Evolutionary conservation across 2,888 invertebrate genomes (phyloP).

Genomic region (Scotopteryx bipunctaria): DNA sequence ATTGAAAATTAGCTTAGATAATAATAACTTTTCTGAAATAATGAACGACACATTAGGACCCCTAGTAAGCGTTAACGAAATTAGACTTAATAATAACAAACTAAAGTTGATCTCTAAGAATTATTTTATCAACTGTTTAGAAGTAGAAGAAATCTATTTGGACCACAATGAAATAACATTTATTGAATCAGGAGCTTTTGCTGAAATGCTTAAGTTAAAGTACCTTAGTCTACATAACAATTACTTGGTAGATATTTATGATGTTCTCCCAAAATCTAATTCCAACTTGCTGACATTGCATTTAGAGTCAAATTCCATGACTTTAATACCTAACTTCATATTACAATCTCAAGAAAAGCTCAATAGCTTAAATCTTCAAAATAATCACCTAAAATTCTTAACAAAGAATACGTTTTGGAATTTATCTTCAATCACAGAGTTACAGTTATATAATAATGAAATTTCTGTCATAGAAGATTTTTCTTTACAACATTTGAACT

Average conservation of each 20-base stretch:
- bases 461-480: conserved; percentile 91
- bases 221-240: conserved; percentile 94
- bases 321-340: conserved; percentile 88
- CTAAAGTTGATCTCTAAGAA: conserved; percentile 88
- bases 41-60: conserved; percentile 91
- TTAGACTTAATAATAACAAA: conserved; percentile 92
- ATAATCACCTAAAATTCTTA: conserved; percentile 89
- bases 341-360: conserved; percentile 91
- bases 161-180: conserved; percentile 93
- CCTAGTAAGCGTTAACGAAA: conserved; percentile 88
- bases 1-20: conserved; percentile 91
- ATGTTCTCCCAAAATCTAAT: conserved; percentile 88
- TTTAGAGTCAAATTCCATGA: conserved; percentile 89
- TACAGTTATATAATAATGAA: conserved; percentile 91
- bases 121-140: conserved; percentile 89
- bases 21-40: conserved; percentile 91
- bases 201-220: conserved; percentile 88
- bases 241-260: conserved; percentile 88
- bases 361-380: conserved; percentile 91
- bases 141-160: conserved; percentile 91
- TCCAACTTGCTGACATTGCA: conserved; percentile 89
- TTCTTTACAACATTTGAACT: conserved; percentile 90
- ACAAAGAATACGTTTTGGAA: conserved; percentile 89
- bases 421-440: conserved; percentile 87
- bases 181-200: conserved; percentile 91